phyloP scores from a whole-genome alignment of 2,797 vertebrate species.

The Cossypha niveicapilla region DNA sequence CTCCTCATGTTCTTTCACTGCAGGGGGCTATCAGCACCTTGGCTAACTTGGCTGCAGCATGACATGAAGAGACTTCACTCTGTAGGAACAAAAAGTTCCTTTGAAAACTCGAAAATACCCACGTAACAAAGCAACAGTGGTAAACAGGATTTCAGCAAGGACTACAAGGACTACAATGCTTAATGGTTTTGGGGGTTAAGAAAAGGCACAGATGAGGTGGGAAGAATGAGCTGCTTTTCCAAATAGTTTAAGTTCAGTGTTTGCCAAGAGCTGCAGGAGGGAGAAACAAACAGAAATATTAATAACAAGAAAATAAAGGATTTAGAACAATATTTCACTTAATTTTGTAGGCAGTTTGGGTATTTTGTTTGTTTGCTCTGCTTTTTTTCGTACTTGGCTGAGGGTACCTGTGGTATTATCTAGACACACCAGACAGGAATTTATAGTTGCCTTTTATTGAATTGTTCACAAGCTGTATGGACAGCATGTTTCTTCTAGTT shows the following conservation, averaged over 20 bases:
- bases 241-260: slow-evolving; percentile 21
- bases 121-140: background rate
- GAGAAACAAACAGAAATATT: slow-evolving; percentile 36
- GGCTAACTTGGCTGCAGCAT: background rate
- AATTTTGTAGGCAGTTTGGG: background rate
- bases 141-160: slow-evolving; percentile 14
- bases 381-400: background rate
- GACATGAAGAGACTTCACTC: background rate
- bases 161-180: background rate
- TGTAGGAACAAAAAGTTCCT: slow-evolving; percentile 37
- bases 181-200: background rate
- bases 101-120: slow-evolving; percentile 15
- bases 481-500: background rate
- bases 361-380: background rate
- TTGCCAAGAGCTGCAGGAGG: slow-evolving; percentile 61
- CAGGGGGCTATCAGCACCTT: slow-evolving; percentile 44
- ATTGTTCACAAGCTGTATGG: background rate
- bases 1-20: background rate
- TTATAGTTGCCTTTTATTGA: background rate
- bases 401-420: background rate
- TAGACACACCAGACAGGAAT: background rate
- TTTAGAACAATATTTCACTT: slow-evolving; percentile 35
- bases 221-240: slow-evolving; percentile 19
- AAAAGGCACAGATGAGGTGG: background rate
- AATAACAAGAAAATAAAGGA: slow-evolving; percentile 28